A percentile compares a stretch with the other conserved stretches of the same genome.
These are phyloP conservation scores for Ptychoptera albimana DNA, from an alignment of 2,888 invertebrate genomes.

Conservation along the genomic window DNA sequence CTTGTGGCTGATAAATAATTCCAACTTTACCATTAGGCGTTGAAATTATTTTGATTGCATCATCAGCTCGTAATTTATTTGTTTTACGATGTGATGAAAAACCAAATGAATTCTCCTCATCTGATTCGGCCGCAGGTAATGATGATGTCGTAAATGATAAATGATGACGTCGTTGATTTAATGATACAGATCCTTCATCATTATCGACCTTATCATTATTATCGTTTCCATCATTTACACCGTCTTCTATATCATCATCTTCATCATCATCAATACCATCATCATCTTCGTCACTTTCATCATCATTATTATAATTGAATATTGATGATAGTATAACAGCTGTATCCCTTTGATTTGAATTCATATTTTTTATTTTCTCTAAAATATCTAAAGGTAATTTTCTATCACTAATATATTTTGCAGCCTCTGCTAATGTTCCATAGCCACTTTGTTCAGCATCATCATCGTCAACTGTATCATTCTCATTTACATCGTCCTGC, in stretches of 20 bases:
- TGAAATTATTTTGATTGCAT: conserved; percentile 32
- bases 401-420: conserved; percentile 5
- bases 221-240: conserved; percentile 17
- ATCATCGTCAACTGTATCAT: conserved; percentile 13
- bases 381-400: conserved; percentile 19
- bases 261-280: conserved; percentile 17
- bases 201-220: conserved; percentile 17
- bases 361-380: conserved; percentile 16
- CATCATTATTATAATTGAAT: conserved; percentile 26
- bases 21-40: conserved; percentile 32
- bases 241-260: conserved; percentile 8
- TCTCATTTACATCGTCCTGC: conserved; percentile 17
- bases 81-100: conserved; percentile 21
- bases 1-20: conserved; percentile 29
- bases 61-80: conserved; percentile 27
- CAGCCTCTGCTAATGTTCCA: conserved; percentile 4
- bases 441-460: conserved; percentile 4
- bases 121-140: background rate
- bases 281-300: conserved; percentile 16
- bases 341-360: conserved; percentile 14
- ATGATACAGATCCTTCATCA: conserved; percentile 7
- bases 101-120: conserved; percentile 8
- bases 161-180: background rate
- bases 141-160: conserved; percentile 1
- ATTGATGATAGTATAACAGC: conserved; percentile 21